Conservation (phyloP, 2,888 invertebrate species). For the Drosophila kambysellisi region DNA sequence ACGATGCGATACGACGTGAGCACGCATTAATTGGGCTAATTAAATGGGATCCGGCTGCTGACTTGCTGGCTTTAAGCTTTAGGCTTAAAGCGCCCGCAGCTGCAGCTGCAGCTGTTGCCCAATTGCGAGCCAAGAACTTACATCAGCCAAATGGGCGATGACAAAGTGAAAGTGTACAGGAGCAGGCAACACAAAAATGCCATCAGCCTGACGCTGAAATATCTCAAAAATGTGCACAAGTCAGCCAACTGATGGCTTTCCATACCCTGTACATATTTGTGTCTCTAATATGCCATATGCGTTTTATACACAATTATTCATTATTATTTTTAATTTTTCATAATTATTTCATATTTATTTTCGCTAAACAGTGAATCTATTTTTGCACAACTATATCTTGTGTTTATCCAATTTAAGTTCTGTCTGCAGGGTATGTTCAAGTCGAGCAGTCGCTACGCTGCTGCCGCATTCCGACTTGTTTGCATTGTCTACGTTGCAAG, state of each 20-base stretch:
- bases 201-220: conserved; percentile 63
- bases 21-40: conserved; percentile 68
- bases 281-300: not conserved
- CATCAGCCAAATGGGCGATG: conserved; percentile 56
- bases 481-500: conserved; percentile 57
- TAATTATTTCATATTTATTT: not conserved
- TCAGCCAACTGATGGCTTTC: conserved; percentile 30
- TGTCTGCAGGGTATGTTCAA: conserved; percentile 1
- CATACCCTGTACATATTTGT: conserved; percentile 21
- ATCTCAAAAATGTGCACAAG: conserved; percentile 50
- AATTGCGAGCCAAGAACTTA: conserved; percentile 44
- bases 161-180: conserved; percentile 65
- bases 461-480: conserved; percentile 30
- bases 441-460: not conserved
- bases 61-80: conserved; percentile 61
- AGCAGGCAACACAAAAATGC: conserved; percentile 57
- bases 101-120: conserved; percentile 41
- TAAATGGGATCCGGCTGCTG: conserved; percentile 49
- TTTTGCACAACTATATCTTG: no score
- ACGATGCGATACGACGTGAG: conserved; percentile 52
- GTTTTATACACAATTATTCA: no score
- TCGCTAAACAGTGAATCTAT: no score
- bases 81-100: conserved; percentile 45
- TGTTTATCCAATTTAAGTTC: no score
- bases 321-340: not conserved